Base-by-base conservation (phyloP, 2,888 invertebrate species). In the Thymelicus lineola region DNA sequence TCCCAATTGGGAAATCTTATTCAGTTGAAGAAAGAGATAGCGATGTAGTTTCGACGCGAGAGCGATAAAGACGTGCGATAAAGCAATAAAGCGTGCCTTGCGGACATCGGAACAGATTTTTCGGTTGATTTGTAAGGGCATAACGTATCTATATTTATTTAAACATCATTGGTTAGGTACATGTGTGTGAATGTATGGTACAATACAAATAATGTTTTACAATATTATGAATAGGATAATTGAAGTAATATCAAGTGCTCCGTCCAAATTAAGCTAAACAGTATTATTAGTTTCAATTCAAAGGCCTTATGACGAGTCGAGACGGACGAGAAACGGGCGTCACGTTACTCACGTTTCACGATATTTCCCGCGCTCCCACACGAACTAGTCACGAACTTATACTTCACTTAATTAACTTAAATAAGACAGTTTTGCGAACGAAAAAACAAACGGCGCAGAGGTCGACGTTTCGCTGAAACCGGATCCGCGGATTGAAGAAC, bases 321-420 rank as follows among this genome's bases (percentile, higher is more conserved):
- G 79, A 80, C 78, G 78, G 79, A 73, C 74, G 70, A 72, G 74
- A 69, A 71, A 76, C 68, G 65, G 70, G 71, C 84, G 82, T 88
- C 89, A 89, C 90, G 89, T 87, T 87, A 83, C 81, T 88, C 89
- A 89, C 90, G 89, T 87, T 87, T 84, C 81, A 71, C 74, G 67
- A 72, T 76, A 77, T 60, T 78, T 78, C 75, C 74, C 77, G 72
- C 75, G 79, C 88, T 89, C 89, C 83, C 91, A 88, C 90, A 85
- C 86, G 28, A 82, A 83, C 91, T 90, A 91, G 92, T 93, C 93
- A 93, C 92, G 93, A 91, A 88, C 89, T 91, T 92, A 92, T 91
- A 90, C 93, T 92, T 92, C 91, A 92, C 91, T 93, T 92, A 92
- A 93, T 93, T 93, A 93, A 87, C 90, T 85, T 89, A 91, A 93